These are phyloP conservation scores for Tarsius wallacei DNA, from an alignment of 2,797 vertebrate genomes.

Conservation along the genomic window DNA sequence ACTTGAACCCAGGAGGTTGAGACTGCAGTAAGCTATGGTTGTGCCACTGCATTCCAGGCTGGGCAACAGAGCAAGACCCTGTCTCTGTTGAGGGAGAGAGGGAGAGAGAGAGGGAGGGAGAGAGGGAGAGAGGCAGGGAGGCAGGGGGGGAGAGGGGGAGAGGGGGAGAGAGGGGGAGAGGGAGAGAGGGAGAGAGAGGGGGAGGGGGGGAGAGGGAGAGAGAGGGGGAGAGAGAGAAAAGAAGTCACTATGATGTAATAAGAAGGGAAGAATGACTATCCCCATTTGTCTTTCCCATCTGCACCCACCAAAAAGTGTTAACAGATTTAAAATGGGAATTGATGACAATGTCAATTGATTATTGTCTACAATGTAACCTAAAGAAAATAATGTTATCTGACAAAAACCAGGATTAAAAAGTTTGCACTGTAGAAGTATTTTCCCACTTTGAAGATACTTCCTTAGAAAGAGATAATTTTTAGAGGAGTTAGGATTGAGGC, in stretches of 20 bases:
- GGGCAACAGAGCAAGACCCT: too few relatives aligned
- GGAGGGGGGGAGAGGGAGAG: too few relatives aligned
- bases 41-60: too few relatives aligned
- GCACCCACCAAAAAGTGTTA: constrained; percentile 1
- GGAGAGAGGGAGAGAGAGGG: background rate
- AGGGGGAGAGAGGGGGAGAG: too few relatives aligned
- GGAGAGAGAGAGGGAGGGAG: too few relatives aligned
- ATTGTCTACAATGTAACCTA: background rate
- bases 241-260: background rate
- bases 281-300: background rate
- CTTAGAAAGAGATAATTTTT: constrained; percentile 82
- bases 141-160: too few relatives aligned
- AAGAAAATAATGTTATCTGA: background rate
- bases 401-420: constrained; percentile 41
- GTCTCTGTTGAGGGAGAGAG: too few relatives aligned
- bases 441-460: background rate
- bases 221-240: background rate
- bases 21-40: too few relatives aligned
- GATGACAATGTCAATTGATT: background rate
- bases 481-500: constrained; percentile 63
- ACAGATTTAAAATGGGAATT: constrained; percentile 22
- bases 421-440: background rate
- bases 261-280: background rate
- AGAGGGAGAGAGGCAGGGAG: too few relatives aligned
- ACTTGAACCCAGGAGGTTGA: too few relatives aligned